These are phyloP conservation scores for Brachynemurus nebulosus DNA, from an alignment of 2,888 invertebrate species.

Conservation along the genomic window DNA sequence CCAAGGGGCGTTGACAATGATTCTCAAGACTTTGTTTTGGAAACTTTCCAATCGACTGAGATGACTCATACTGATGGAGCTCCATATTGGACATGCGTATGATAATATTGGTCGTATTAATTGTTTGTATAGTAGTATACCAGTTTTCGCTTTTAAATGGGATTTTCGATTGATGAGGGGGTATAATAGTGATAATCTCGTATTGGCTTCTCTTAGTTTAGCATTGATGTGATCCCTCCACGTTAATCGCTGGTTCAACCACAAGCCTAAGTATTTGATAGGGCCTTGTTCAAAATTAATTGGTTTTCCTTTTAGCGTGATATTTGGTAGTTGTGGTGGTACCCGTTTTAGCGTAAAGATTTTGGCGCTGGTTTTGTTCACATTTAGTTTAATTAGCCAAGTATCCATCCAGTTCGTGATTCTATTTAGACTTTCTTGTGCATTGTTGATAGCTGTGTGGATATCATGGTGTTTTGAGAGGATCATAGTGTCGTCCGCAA, in stretches of 20 bases:
- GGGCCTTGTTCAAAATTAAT: not conserved
- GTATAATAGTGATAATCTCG: too few species aligned
- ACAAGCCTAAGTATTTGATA: not conserved
- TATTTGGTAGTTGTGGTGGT: not conserved
- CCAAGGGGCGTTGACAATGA: not conserved
- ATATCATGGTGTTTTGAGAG: not conserved
- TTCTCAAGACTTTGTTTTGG: too few species aligned
- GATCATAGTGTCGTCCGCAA: conserved; percentile 13
- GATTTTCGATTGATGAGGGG: conserved; percentile 1
- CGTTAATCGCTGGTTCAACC: not conserved
- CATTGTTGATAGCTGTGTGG: too few species aligned
- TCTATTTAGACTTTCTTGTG: too few species aligned
- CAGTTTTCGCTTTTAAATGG: too few species aligned
- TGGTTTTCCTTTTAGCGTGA: not conserved
- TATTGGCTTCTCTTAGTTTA: too few species aligned
- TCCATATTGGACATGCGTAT: not conserved
- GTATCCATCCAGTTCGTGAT: too few species aligned
- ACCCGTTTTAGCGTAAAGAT: conserved; percentile 6
- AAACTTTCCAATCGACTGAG: not conserved
- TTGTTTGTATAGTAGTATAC: too few species aligned
- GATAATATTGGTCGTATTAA: not conserved
- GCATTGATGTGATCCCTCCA: too few species aligned
- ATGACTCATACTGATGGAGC: not conserved
- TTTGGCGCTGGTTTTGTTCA: conserved; percentile 11
- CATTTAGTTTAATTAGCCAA: conserved; percentile 14